These are phyloP conservation scores for Poecilus cupreus DNA, from an alignment of 2,888 invertebrate genomes.

Conservation along the genomic window DNA sequence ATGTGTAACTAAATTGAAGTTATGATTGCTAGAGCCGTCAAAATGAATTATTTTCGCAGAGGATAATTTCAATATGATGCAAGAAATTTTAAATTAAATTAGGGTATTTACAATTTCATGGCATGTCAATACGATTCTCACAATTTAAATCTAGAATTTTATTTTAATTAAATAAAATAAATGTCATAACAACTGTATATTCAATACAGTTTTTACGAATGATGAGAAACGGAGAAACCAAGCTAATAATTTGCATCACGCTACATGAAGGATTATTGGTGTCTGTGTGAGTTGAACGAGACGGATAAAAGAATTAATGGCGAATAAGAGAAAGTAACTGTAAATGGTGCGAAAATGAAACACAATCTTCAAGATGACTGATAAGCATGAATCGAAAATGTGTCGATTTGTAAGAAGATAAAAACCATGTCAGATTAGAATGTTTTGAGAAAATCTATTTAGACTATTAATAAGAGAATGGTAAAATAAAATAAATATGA, in stretches of 20 bases:
- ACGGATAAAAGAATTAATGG: slow-evolving; percentile 31
- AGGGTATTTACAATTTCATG: background rate
- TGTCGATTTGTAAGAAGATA: background rate
- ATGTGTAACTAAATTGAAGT: slow-evolving; percentile 1
- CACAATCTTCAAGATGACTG: slow-evolving; percentile 5
- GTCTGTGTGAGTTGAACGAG: background rate
- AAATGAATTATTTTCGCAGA: slow-evolving; percentile 22
- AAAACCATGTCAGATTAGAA: slow-evolving; percentile 23
- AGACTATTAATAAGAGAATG: no score
- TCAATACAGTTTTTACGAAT: slow-evolving; percentile 1
- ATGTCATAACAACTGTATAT: background rate
- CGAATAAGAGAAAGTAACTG: slow-evolving; percentile 18
- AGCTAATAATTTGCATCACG: background rate
- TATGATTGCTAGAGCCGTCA: background rate
- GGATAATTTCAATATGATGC: slow-evolving; percentile 3
- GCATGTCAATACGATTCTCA: background rate
- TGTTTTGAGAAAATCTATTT: background rate
- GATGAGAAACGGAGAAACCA: background rate
- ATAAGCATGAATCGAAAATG: slow-evolving; percentile 24
- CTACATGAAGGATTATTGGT: background rate
- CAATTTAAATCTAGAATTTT: background rate
- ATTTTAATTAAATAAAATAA: background rate
- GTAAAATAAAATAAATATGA: no score
- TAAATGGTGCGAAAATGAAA: slow-evolving; percentile 43
- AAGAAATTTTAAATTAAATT: background rate